Conservation (phyloP, 2,888 invertebrate genomes). For the Himalopsyche anomala region DNA sequence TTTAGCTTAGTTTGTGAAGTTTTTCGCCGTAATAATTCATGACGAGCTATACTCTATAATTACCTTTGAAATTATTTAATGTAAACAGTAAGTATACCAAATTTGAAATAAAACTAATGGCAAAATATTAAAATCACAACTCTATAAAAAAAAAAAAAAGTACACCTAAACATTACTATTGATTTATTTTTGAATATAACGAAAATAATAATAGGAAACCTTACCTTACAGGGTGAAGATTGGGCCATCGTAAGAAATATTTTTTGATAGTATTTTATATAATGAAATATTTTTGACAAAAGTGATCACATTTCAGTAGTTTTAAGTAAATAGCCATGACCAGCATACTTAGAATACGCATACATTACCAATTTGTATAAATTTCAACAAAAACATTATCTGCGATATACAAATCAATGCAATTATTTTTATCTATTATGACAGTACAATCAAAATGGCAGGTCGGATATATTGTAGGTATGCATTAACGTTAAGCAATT, state of each 20-base stretch:
- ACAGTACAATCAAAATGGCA: slow-evolving; percentile 57
- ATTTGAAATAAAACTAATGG: no score
- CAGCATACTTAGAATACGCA: background rate
- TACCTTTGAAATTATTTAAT: no score
- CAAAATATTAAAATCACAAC: no score
- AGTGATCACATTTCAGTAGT: slow-evolving; percentile 23
- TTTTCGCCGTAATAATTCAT: no score
- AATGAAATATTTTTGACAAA: background rate
- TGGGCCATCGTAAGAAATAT: slow-evolving; percentile 49
- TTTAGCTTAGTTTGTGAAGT: no score
- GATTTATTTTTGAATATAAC: background rate
- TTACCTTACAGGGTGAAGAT: slow-evolving; percentile 51
- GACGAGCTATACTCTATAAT: no score
- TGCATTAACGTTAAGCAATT: background rate
- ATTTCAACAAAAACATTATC: slow-evolving; percentile 48
- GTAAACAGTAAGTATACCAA: no score
- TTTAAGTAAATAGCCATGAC: background rate
- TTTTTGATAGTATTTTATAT: slow-evolving; percentile 38
- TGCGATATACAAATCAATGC: slow-evolving; percentile 46
- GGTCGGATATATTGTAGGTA: slow-evolving; percentile 16
- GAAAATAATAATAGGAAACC: background rate
- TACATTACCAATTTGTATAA: background rate
- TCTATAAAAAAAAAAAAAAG: background rate
- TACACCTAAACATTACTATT: background rate
- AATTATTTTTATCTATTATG: slow-evolving; percentile 57